phyloP scores from a whole-genome alignment of 2,797 vertebrate species.

The Anabas testudineus region DNA sequence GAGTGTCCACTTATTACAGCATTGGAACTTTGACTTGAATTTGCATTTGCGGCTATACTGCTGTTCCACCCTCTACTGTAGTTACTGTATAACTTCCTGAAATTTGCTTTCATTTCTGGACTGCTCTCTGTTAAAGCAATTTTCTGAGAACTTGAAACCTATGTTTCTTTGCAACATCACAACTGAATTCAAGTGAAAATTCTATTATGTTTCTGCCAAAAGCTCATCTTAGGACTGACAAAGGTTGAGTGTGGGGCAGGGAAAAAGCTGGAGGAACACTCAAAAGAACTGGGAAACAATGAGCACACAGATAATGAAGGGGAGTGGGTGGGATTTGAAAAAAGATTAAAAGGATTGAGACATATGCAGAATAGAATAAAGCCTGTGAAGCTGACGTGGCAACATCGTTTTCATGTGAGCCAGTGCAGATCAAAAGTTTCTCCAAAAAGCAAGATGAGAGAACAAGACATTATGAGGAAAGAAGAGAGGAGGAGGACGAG shows the following conservation, averaged over 20 bases:
- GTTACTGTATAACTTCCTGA: no score
- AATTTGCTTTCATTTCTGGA: background rate
- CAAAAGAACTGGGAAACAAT: conserved; percentile 43
- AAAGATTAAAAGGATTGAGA: conserved; percentile 60
- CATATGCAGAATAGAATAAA: conserved; percentile 35
- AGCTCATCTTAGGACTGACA: background rate
- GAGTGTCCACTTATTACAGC: no score
- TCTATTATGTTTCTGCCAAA: conserved; percentile 14
- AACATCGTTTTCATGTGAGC: conserved; percentile 42
- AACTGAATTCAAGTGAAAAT: conserved; percentile 16
- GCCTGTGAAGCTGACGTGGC: conserved; percentile 36
- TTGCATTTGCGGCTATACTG: no score
- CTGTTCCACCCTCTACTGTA: no score
- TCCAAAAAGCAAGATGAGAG: conserved; percentile 10
- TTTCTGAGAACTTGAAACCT: background rate
- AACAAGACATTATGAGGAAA: conserved; percentile 21
- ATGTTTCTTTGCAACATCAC: background rate
- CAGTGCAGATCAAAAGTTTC: conserved; percentile 52
- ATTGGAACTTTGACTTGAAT: background rate
- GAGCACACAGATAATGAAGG: conserved; percentile 38
- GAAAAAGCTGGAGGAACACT: conserved; percentile 19
- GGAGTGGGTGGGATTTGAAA: conserved; percentile 52
- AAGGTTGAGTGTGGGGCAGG: background rate
- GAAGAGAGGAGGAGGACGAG: conserved; percentile 11
- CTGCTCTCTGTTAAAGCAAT: background rate